phyloP scores from a whole-genome alignment of 2,888 invertebrate genomes.

The Drosophila meridiana region DNA sequence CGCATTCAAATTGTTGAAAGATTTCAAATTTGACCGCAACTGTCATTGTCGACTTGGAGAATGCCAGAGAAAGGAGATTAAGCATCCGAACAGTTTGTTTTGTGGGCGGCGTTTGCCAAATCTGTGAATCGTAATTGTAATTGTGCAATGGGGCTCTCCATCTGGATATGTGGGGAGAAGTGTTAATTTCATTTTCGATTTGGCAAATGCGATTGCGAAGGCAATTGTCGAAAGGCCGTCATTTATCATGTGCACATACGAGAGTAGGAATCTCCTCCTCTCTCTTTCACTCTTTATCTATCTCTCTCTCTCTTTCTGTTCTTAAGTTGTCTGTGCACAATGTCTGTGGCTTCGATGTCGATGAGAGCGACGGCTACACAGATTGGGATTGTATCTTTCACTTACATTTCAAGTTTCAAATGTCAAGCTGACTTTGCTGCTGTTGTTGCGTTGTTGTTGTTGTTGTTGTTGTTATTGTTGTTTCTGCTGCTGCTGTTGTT shows the following conservation, averaged over 20 bases:
- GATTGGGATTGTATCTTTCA: constrained; percentile 83
- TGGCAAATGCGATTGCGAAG: constrained; percentile 74
- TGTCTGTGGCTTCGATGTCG: constrained; percentile 42
- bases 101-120: constrained; percentile 36
- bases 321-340: constrained; percentile 37
- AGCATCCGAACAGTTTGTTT: constrained; percentile 35
- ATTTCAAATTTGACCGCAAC: constrained; percentile 72
- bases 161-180: constrained; percentile 28
- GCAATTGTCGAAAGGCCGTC: constrained; percentile 79
- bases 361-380: constrained; percentile 66
- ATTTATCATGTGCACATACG: constrained; percentile 81
- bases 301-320: not conserved
- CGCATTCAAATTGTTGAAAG: constrained; percentile 78
- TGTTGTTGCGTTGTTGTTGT: constrained; percentile 14
- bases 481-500: constrained; percentile 20
- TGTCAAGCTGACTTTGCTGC: constrained; percentile 65
- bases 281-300: not conserved
- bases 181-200: constrained; percentile 82
- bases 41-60: constrained; percentile 39
- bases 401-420: constrained; percentile 83
- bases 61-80: constrained; percentile 35
- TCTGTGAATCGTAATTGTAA: constrained; percentile 24
- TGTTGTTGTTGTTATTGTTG: constrained; percentile 16
- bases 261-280: constrained; percentile 3
- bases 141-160: constrained; percentile 16